A percentile compares a stretch with the other conserved stretches of the same genome.
Conservation (phyloP, 2,113 vertebrate species). For the Regulus satrapa region DNA sequence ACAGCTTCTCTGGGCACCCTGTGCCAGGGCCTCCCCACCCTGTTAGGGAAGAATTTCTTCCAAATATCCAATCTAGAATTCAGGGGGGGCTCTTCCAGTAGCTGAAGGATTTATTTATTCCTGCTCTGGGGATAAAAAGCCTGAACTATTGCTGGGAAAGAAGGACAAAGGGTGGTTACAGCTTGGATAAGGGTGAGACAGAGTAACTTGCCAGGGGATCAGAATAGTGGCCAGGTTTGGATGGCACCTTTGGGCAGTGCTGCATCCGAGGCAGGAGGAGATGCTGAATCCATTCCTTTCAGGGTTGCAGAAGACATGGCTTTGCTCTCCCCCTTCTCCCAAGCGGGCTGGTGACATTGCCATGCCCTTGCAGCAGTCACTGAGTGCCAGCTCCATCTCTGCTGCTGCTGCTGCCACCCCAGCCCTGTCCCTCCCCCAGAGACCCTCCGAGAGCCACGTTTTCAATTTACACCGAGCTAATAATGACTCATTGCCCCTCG, state of each 20-base stretch:
- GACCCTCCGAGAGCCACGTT: conserved; percentile 69
- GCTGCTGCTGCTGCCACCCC: neutral
- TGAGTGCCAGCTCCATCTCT: conserved; percentile 47
- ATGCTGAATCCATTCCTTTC: neutral
- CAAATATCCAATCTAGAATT: neutral
- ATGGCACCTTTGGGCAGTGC: neutral
- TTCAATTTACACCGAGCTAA: conserved; percentile 82
- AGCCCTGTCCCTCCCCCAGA: conserved; percentile 8
- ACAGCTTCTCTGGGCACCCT: neutral
- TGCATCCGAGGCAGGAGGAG: neutral
- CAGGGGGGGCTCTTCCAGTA: neutral
- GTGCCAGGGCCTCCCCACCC: rapidly evolving
- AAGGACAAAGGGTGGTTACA: neutral
- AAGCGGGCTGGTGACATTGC: neutral
- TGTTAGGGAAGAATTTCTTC: neutral
- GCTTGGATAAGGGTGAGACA: neutral
- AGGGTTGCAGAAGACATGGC: neutral
- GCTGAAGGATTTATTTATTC: neutral
- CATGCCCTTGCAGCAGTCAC: neutral
- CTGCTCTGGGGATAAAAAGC: neutral
- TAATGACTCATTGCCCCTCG: conserved; percentile 72
- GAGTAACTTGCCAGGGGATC: neutral
- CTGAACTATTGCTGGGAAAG: neutral
- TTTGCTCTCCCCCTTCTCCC: neutral
- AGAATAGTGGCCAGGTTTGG: neutral